These are phyloP conservation scores for Sebastes baramenuke DNA, from an alignment of 2,797 vertebrate species.

Conservation along the genomic window DNA sequence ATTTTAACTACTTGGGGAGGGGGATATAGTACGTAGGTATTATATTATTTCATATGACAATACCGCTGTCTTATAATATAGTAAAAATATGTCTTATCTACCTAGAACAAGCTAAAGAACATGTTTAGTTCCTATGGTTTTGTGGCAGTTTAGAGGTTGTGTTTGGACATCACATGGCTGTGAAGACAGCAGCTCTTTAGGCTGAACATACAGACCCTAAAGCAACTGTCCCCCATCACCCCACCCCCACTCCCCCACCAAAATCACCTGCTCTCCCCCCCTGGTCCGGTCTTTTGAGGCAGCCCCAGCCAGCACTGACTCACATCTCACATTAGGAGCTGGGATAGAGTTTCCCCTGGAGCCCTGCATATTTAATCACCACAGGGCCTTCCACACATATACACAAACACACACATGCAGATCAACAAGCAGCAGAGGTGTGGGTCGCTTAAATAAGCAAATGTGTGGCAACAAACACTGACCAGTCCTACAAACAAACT, in stretches of 20 bases:
- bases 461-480: conserved; percentile 47
- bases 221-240: conserved; percentile 6
- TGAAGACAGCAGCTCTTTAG: conserved; percentile 35
- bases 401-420: conserved; percentile 51
- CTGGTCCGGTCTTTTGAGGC: conserved; percentile 53
- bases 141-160: not conserved
- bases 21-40: not conserved
- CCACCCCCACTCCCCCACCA: not conserved
- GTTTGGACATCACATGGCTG: conserved; percentile 12
- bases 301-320: conserved; percentile 71
- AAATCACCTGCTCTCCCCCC: conserved; percentile 57
- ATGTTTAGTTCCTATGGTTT: not conserved
- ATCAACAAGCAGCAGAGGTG: conserved; percentile 68
- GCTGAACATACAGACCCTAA: conserved; percentile 22
- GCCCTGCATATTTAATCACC: conserved; percentile 83
- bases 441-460: conserved; percentile 42
- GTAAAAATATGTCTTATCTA: not conserved
- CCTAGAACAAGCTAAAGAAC: not conserved
- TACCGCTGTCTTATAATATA: not conserved
- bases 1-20: not conserved
- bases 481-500: conserved; percentile 36
- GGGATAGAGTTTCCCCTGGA: conserved; percentile 80
- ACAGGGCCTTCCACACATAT: conserved; percentile 61
- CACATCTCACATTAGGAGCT: conserved; percentile 79
- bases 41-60: not conserved